Base-by-base conservation (phyloP, 2,888 invertebrate species). In the Meliscaeva auricollis region DNA sequence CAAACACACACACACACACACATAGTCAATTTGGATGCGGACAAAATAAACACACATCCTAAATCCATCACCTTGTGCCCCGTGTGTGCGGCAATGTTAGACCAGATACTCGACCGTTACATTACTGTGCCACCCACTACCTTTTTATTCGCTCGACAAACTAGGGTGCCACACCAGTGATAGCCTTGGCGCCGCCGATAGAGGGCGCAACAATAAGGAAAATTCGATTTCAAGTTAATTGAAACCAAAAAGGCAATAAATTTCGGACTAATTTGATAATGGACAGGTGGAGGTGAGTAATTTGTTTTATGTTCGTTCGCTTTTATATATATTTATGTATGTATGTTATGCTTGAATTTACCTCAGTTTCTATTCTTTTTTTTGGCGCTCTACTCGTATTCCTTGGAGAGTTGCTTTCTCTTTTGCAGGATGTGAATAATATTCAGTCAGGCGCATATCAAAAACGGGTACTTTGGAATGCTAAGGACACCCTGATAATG, bases 181-280 rank as follows among this genome's bases (percentile, higher is more conserved):
- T 30, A 13, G 35, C 9, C 3, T 3, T 48, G 9, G 52, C 50
- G n/a, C 32, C 46, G 32, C 48, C 50, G 44, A 8, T 26, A 50
- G 30, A 70, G 64, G 56, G 66, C 35, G 58, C 70, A 79, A 70
- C 70, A 75, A 72, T 72, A 72, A 69, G 50, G 68, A 77, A 85
- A 85, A 81, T 81, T 81, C 76, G 81, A 85, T 85, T 85, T 80
- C 85, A 81, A 77, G 62, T 81, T 85, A 85, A 85, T 85, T 85
- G 85, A 85, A 85, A 85, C 80, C 76, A 85, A 85, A 85, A 85
- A 81, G 81, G 85, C 85, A 85, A 85, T 85, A 85, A 81, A 85
- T 85, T 85, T 77, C 73, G 72, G 81, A 73, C 81, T 85, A 85
- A 85, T 81, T 85, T 81, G 81, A 81, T 85, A 85, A 85, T 85